Evolutionary conservation across 2,888 invertebrate species (phyloP), one percentile per base, ranked within the genome.

Genomic region (Xestia xanthographa): DNA sequence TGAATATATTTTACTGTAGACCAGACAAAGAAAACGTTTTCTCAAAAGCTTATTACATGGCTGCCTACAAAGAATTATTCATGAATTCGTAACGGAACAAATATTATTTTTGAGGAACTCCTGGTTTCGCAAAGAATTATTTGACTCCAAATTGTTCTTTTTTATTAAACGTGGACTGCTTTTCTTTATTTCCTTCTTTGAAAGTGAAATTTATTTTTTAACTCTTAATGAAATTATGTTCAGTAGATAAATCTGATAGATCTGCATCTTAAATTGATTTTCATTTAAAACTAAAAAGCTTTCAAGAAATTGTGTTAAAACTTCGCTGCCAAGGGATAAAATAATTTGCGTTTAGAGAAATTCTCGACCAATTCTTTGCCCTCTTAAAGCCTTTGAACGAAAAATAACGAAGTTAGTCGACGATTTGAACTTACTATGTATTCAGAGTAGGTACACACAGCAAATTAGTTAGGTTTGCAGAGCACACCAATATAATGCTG

Each of bases 61-160:
- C 43, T 50, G 53, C 53, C 41, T 53, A 67, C 66, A 70, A 63
- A 68, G 76, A 86, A 88, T 86, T 82, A 88, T 87, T 86, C 70
- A 86, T 87, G 75, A 80, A 71, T 60, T 69, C 29, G 29, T 48
- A 80, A 78, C 72, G 72, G 80, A 72, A 72, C 60, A 76, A 84
- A 79, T 79, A 80, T 78, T 79, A 82, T 79, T 81, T 74, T 82
- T 76, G 38, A 68, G 26, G 43, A 69, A 65, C 65, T 71, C 41
- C n/a, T 62, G 48, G 66, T 80, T 8, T 74, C 14, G 45, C 38
- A 38, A 66, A 72, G 26, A 50, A 62, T n/a, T 50, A 26, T 67
- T 41, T 50, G 17, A 50, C 17, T 41, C 11, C 11, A 17, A 79
- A 45, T 68, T 56, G 34, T 34, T 17, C 0, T n/a, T 82, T 63